Evolutionary conservation across 1,140 invertebrate genomes (phyloP).

Genomic region (Penaeus japonicus): DNA sequence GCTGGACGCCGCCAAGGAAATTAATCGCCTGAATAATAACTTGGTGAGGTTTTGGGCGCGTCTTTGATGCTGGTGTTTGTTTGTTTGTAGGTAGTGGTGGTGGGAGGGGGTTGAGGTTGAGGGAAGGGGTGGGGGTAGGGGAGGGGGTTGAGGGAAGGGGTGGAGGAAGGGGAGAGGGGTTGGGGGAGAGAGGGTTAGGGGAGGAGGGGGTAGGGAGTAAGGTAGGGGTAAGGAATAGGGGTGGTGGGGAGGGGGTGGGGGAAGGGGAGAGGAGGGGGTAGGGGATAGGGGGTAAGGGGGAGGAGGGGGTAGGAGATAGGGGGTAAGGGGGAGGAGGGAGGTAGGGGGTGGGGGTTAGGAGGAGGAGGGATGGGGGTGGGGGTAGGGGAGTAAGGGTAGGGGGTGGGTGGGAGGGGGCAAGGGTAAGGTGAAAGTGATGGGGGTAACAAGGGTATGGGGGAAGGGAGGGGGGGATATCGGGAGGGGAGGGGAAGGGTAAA

Average conservation of each 20-base stretch:
- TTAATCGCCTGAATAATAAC: slow-evolving; percentile 60
- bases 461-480: neutral
- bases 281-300: neutral
- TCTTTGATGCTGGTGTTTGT: neutral
- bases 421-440: neutral
- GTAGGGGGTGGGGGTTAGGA: neutral
- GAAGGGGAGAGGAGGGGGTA: neutral
- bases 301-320: neutral
- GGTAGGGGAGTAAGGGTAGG: neutral
- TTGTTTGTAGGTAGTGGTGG: neutral
- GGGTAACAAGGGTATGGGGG: neutral
- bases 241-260: neutral
- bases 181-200: neutral
- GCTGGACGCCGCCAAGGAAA: slow-evolving; percentile 61
- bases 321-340: neutral
- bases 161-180: neutral
- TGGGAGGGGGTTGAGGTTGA: too few species aligned
- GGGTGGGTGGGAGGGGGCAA: neutral
- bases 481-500: neutral
- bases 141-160: neutral
- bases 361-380: neutral
- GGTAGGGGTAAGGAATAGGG: neutral
- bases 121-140: neutral
- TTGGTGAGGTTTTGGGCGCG: slow-evolving; percentile 55
- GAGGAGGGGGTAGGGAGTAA: neutral